Evolutionary conservation across 2,113 vertebrate species (phyloP), one percentile per base, ranked within the genome.

Genomic region (Zingel zingel): DNA sequence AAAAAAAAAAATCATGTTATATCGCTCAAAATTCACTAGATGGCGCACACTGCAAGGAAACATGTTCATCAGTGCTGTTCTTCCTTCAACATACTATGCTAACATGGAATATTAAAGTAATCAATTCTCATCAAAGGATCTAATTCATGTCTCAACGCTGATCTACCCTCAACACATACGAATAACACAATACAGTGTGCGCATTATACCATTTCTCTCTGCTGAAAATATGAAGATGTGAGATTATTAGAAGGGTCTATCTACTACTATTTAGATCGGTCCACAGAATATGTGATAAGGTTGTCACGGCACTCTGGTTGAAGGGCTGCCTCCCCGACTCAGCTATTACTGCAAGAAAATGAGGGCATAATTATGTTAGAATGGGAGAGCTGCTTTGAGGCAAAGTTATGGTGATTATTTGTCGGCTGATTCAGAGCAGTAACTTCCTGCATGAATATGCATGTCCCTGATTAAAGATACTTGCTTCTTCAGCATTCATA

Each of bases 1-100:
- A 1, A 4, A 13, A 48, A 74, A 61, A 61, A 82, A 67, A 16
- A 21, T 11, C 19, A 65, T 91, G 91, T 36, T 63, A 25, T 84
- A 21, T 15, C 47, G 0, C 53, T 77, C 3, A 53, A 21, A 5
- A 0, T 11, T 69, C 92, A 92, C 90, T 92, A 94, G 92, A 92
- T 92, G 93, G 87, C 84, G 76, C 68, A 84, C 77, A 85, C 21
- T 56, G 58, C 91, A 87, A 90, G 77, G 69, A 81, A 75, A 91
- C 81, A 45, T 14, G 4, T 36, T 14, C 21, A 45, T 65, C 43
- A n/a, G 11, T 4, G 45, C 43, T 12, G 1, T 39, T 63, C 2
- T 58, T 63, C 11, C 10, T 7, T 71, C 21, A 54, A 58, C 19
- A 48, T 9, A 71, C 5, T 23, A 8, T 33, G 13, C 48, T 13